These are phyloP conservation scores for Rhinopithecus roxellana DNA, from an alignment of 2,113 vertebrate genomes.

Conservation along the genomic window DNA sequence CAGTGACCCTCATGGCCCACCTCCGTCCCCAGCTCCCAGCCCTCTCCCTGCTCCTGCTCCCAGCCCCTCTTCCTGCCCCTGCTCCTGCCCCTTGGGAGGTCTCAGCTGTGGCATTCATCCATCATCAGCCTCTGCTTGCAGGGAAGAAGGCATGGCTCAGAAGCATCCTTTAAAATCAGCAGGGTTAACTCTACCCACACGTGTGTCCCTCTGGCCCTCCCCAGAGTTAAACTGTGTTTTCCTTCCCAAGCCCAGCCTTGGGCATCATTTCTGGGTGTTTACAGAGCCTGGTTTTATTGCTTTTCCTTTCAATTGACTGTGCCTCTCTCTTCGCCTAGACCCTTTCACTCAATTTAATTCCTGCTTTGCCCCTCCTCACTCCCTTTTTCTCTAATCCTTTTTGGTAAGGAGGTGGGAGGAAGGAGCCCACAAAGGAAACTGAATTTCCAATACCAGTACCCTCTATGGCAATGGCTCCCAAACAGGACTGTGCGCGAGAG, in stretches of 20 bases:
- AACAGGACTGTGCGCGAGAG: not conserved
- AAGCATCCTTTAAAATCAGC: not conserved
- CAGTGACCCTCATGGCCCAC: not conserved
- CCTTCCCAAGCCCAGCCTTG: not conserved
- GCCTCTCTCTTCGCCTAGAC: not conserved
- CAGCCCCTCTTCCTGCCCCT: not conserved
- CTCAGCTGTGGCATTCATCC: not conserved
- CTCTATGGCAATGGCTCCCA: not conserved
- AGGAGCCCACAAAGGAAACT: not conserved
- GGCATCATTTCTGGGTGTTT: not conserved
- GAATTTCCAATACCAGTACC: not conserved
- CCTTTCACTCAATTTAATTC: not conserved
- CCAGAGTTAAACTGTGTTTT: not conserved
- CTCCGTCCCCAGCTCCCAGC: not conserved
- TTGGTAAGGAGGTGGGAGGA: not conserved
- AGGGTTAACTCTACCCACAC: not conserved
- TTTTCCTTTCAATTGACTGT: not conserved
- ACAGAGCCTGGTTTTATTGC: not conserved
- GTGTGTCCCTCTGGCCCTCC: fast-evolving
- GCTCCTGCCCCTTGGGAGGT: not conserved
- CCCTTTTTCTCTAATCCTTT: not conserved
- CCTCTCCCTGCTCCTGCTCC: not conserved
- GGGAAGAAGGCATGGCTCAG: not conserved
- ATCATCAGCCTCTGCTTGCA: not conserved
- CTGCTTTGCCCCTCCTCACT: not conserved